These are phyloP conservation scores for Taurulus bubalis DNA, from an alignment of 2,113 vertebrate genomes.

Conservation along the genomic window DNA sequence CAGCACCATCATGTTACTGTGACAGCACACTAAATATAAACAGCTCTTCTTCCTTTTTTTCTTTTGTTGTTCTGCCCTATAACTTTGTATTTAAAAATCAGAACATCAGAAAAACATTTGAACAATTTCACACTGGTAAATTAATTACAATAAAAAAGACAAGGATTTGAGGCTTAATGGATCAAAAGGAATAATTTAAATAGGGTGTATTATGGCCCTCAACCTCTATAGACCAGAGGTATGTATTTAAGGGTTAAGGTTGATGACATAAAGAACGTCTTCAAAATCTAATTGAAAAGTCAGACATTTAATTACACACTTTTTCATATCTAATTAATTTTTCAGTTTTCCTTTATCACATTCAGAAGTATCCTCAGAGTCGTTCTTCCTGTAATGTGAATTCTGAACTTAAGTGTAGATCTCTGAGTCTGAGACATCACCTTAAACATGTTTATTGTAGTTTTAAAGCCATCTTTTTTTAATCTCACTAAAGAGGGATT, in stretches of 20 bases:
- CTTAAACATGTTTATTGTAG: slow-evolving; percentile 35
- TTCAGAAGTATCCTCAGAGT: slow-evolving; percentile 4
- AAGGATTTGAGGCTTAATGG: neutral
- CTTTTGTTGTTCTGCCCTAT: neutral
- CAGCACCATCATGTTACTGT: neutral
- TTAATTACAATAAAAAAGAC: neutral
- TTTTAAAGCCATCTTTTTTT: slow-evolving; percentile 37
- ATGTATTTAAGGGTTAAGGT: neutral
- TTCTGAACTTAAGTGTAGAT: slow-evolving; percentile 17
- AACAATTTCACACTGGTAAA: neutral
- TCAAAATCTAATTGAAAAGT: slow-evolving; percentile 25
- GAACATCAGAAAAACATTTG: neutral
- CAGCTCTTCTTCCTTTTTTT: neutral
- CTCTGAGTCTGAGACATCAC: slow-evolving; percentile 25
- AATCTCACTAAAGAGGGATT: slow-evolving; percentile 33
- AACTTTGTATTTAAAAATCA: neutral
- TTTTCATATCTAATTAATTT: slow-evolving; percentile 35
- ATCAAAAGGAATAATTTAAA: neutral
- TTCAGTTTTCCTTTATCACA: neutral
- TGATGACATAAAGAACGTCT: slow-evolving; percentile 15
- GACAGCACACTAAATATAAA: neutral
- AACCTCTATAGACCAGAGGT: neutral
- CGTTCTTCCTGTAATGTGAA: slow-evolving; percentile 1
- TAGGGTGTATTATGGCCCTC: neutral
- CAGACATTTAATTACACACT: slow-evolving; percentile 30